Evolutionary conservation across 1,140 invertebrate species (phyloP), one percentile per base, ranked within the genome.

Genomic region (Micrasema longulum): DNA sequence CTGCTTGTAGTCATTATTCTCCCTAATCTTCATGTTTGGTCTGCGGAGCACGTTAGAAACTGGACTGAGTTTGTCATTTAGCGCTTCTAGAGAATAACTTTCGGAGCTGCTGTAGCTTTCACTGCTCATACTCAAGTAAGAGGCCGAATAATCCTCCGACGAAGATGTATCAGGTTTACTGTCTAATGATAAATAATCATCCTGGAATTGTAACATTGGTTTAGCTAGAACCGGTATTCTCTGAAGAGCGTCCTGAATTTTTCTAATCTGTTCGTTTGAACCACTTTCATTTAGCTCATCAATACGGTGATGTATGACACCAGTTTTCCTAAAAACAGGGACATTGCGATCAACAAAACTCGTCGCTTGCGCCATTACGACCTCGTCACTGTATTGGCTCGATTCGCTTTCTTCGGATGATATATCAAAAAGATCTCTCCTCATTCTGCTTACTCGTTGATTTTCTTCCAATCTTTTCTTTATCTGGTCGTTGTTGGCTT

Each of bases 1-100:
- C 43, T 60, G 5, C 48, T 57, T 71, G 66, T 65, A 64, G 20
- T 23, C 48, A 11, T 52, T 57, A 9, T 69, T 48, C 53, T 71
- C 45, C n/a, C 38, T 16, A 14, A 66, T 18, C 38, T 50, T 60
- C 1, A 45, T 57, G 1, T 62, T 31, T 5, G 68, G 68, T 69
- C 41, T 55, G 9, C 31, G 62, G 43, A 50, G n/a, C 26, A 35
- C 26, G n/a, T 36, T 45, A 2, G 62, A 66, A 14, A 50, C 16
- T 20, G 35, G 36, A 16, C n/a, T 36, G 22, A 65, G 26, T 63
- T 71, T 72, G 47, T 31, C 52, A 12, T 23, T 57, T 50, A 57
- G 55, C 18, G 36, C 20, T 55, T 63, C 53, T 38, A 38, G 20
- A 47, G 31, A 67, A 1, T 52, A 26, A 23, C 64, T 67, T n/a